Evolutionary conservation across 2,888 invertebrate genomes (phyloP).

Genomic region (Aleiodes alternator): DNA sequence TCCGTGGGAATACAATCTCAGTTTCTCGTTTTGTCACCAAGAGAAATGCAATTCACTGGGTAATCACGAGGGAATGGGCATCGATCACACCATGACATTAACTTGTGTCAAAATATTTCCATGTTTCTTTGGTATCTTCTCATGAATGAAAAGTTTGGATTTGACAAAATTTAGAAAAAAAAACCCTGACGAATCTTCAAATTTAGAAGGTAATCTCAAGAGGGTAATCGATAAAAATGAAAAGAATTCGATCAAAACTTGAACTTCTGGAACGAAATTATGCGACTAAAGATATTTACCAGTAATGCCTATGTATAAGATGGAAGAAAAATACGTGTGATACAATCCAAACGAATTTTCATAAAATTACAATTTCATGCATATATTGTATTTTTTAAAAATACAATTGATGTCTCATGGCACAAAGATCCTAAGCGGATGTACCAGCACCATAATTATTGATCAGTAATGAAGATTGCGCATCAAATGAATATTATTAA

Average conservation of each 20-base stretch:
- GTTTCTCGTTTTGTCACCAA: conserved; percentile 2
- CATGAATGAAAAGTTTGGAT: not conserved
- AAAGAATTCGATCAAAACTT: not conserved
- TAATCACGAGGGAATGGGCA: conserved; percentile 71
- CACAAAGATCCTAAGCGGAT: not conserved
- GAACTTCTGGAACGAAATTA: not conserved
- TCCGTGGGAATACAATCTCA: conserved; percentile 26
- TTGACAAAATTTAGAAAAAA: not conserved
- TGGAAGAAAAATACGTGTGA: not conserved
- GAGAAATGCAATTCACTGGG: conserved; percentile 69
- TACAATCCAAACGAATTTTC: not conserved
- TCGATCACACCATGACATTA: conserved; percentile 69
- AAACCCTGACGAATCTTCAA: not conserved
- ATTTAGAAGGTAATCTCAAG: conserved; percentile 12
- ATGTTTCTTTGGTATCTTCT: not conserved
- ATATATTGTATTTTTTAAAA: not conserved
- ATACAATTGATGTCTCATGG: conserved; percentile 16
- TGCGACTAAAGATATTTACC: too few relatives aligned
- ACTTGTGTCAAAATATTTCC: conserved; percentile 71
- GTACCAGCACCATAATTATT: conserved; percentile 12
- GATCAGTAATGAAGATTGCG: conserved; percentile 8
- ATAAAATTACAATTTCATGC: not conserved
- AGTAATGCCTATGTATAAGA: too few relatives aligned
- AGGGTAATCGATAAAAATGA: not conserved
- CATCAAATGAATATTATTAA: conserved; percentile 3